These are phyloP conservation scores for Macrobrachium nipponense DNA, from an alignment of 1,140 invertebrate species.

Conservation along the genomic window DNA sequence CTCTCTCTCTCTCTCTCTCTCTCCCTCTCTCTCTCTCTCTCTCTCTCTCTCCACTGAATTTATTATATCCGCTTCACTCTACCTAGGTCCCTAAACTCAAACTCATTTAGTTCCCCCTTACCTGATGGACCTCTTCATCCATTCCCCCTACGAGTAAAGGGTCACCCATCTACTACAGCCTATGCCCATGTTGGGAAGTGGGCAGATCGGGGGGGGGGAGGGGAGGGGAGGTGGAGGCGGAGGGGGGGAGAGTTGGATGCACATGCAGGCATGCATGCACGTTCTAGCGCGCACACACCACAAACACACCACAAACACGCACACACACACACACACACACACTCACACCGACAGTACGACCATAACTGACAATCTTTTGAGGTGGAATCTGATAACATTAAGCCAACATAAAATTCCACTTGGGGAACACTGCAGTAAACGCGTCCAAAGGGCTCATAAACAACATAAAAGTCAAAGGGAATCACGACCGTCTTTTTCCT, in stretches of 20 bases:
- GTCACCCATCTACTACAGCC: slow-evolving; percentile 9
- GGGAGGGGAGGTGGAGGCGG: not conserved
- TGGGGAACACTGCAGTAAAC: slow-evolving; percentile 58
- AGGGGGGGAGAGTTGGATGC: not conserved
- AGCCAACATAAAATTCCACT: slow-evolving; percentile 58
- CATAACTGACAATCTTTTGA: slow-evolving; percentile 60
- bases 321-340: not conserved
- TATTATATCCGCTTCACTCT: not conserved
- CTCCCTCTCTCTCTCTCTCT: no score
- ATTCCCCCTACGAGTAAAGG: not conserved
- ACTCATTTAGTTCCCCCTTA: not conserved
- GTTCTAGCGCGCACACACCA: no score
- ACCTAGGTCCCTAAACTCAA: not conserved
- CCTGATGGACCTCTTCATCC: not conserved
- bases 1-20: no score
- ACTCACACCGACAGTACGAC: slow-evolving; percentile 13
- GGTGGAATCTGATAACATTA: slow-evolving; percentile 60
- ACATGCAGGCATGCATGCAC: no score
- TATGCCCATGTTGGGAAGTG: not conserved
- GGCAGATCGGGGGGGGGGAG: not conserved
- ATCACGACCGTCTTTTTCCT: slow-evolving; percentile 58
- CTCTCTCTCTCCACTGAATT: no score
- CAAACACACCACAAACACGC: not conserved
- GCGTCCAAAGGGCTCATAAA: slow-evolving; percentile 52
- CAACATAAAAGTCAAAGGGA: slow-evolving; percentile 56